Evolutionary conservation across 2,797 vertebrate species (phyloP), one percentile per base, ranked within the genome.

Genomic region (Adrianichthys oophorus): DNA sequence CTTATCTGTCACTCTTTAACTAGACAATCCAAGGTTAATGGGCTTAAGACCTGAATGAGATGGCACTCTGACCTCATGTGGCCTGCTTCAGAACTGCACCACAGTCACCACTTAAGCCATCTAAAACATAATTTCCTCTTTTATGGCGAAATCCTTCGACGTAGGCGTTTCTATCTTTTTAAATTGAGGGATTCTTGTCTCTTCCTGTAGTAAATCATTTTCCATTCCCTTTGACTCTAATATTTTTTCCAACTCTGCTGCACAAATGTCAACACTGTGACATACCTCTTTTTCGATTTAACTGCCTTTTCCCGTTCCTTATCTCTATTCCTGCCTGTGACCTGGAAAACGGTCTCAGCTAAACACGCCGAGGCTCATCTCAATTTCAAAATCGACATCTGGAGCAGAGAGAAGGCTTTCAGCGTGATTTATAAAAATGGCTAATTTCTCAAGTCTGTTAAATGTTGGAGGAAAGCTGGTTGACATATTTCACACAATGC

Each of bases 21-120:
- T 60, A 80, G 62, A 43, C 63, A 70, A 54, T 50, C 56, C 55
- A 70, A 71, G 61, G 70, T 78, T 76, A 82, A 82, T 66, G 18
- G 56, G 48, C 56, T 56, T 59, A 56, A 57, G 46, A 48, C 56
- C 59, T 57, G 24, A 72, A 77, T 37, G 56, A 78, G 52, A 85
- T 52, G 49, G 49, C 48, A 70, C 56, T 67, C 89, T 92, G 89
- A 87, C 90, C 87, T 89, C 84, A 61, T 83, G 89, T 92, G 91
- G 88, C 48, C 5, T 65, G 47, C n/a, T 1, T 14, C 0, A 29
- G 70, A 70, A 90, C 75, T 90, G 68, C 87, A 79, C 0, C 19
- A 49, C 29, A 50, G 45, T 17, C 1, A 17, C 46, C 37, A 24
- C 8, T 5, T 2, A 26, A 24, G 42, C 7, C 7, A 5, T 4